Percentiles rank a stretch among this genome's conserved stretches.
Conservation (phyloP, 1,140 invertebrate species). For the Drosophila trapezifrons region DNA sequence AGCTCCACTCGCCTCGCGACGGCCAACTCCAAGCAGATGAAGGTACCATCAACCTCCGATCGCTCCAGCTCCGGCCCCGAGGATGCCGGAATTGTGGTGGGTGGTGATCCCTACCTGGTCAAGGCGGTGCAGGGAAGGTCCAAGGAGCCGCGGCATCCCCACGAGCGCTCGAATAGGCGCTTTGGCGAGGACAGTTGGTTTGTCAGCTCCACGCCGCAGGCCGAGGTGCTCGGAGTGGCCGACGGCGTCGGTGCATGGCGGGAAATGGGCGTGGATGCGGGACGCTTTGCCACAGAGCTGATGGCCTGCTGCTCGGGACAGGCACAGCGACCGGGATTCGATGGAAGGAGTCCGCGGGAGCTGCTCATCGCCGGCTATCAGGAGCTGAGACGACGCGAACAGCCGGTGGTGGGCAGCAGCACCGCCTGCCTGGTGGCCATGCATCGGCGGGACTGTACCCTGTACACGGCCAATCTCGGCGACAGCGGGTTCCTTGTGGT, state of each 20-base stretch:
- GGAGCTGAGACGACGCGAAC: slow-evolving; percentile 7
- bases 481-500: slow-evolving; percentile 64
- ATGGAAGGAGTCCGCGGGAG: slow-evolving; percentile 36
- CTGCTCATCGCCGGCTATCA: slow-evolving; percentile 48
- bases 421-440: slow-evolving; percentile 60
- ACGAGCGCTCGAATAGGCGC: neutral
- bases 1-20: too few species aligned
- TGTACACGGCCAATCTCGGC: slow-evolving; percentile 59
- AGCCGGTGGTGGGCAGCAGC: slow-evolving; percentile 45
- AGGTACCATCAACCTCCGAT: too few species aligned
- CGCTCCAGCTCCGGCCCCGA: too few species aligned
- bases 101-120: slow-evolving; percentile 43
- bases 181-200: slow-evolving; percentile 70
- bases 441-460: slow-evolving; percentile 44
- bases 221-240: slow-evolving; percentile 62
- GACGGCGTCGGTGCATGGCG: slow-evolving; percentile 67
- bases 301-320: slow-evolving; percentile 45
- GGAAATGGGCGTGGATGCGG: slow-evolving; percentile 53
- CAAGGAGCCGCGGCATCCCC: slow-evolving; percentile 4
- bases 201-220: slow-evolving; percentile 43
- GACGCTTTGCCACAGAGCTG: slow-evolving; percentile 56
- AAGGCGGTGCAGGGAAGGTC: slow-evolving; percentile 55
- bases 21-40: neutral
- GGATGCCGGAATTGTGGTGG: neutral
- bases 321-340: slow-evolving; percentile 22